Evolutionary conservation across 2,113 vertebrate species (phyloP), one percentile per base, ranked within the genome.

Genomic region (Pandion haliaetus): DNA sequence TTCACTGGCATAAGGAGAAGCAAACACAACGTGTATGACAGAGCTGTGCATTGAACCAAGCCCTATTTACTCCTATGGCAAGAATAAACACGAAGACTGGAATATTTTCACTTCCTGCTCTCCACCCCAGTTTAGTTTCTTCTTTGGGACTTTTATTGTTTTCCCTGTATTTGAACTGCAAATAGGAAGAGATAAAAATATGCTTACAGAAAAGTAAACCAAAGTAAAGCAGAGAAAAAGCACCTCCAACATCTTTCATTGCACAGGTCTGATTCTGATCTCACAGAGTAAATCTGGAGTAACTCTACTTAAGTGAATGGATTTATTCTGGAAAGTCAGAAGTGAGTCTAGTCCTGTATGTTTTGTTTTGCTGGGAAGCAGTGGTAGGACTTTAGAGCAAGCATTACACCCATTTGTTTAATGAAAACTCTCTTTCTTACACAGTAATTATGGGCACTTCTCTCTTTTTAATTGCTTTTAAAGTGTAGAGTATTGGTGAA

Each of bases 351-450:
- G 21, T 67, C 67, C 38, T 88, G 40, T 86, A 36, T 65, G 69
- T 81, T 97, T 94, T 97, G 92, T 94, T 94, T 96, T 96, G 49
- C 57, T 92, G 90, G 69, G 88, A 90, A 95, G 87, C 54, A 86
- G 86, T 34, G 61, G 72, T 26, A 86, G 49, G n/a, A 10, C 58
- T 87, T 76, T 34, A 82, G 50, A 92, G 66, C 59, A 94, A 95
- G 92, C 55, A 90, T 50, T 87, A 57, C 57, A 55, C 66, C 44
- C 67, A 72, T 91, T 95, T 96, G 66, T 88, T 92, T 88, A 89
- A 92, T 93, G 94, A 97, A 97, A 97, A 94, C 83, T 73, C 70
- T 95, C 96, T 96, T 96, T 97, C 92, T 97, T 96, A 82, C 12
- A 9, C 61, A 54, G 67, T 50, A 90, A 86, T 96, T 85, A 73